Base-by-base conservation (phyloP, 1,140 invertebrate genomes). In the Drosophila rhopaloa region DNA sequence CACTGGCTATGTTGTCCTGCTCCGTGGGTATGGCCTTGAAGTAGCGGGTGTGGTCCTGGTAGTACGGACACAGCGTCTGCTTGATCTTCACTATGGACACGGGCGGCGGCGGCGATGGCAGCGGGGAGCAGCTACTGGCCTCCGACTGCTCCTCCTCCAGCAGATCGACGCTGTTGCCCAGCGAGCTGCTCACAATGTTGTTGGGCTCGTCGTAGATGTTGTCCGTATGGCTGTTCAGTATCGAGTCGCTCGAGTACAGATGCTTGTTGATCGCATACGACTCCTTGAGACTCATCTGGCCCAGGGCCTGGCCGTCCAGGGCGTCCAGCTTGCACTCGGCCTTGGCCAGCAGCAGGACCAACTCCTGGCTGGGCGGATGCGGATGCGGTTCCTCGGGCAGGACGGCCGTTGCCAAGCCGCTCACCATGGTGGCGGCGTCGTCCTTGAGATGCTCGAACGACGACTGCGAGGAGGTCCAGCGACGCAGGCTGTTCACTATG, bases 151-250 rank as follows among this genome's bases (percentile, higher is more conserved):
- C 77, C 27, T 90, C 82, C n/a, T 86, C 90, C 7, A 86, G 55
- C 54, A 90, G 40, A 43, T 92, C 88, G 2, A 88, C 77, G 29
- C 89, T 92, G 54, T 91, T 91, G 60, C 88, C 88, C 67, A 89
- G 62, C 32, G 85, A 92, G 14, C 82, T 90, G 72, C 91, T 89
- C 13, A 91, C 80, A 1, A 91, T 90, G 46, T 91, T 91, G 57
- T 92, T 92, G 5, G 92, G 92, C 44, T 92, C 90, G 51, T 92
- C 92, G 47, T 92, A 92, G 10, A 92, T 92, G 48, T 92, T 92
- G 46, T 92, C 92, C 66, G 79, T 91, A 24, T 92, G 77, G 67
- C 72, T 90, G 53, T 92, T 92, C 40, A 92, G 46, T 44, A 92
- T 83, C 1, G 91, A 92, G 38, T 92, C 91, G 51, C 91, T 92